These are phyloP conservation scores for Apis dorsata DNA, from an alignment of 1,140 invertebrate species.

Conservation along the genomic window DNA sequence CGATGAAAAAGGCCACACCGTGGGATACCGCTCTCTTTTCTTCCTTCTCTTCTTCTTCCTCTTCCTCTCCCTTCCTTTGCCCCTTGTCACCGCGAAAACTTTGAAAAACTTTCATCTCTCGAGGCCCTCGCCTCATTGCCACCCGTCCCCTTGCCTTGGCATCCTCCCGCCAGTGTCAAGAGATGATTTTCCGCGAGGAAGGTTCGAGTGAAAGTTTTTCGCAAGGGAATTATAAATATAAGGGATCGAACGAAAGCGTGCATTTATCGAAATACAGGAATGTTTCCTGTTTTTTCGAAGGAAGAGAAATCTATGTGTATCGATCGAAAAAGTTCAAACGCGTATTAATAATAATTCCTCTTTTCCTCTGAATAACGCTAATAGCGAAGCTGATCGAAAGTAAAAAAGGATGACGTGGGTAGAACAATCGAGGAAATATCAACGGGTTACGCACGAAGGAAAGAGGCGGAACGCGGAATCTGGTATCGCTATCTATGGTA, in stretches of 20 bases:
- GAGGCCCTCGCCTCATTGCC: background rate
- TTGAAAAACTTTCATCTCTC: constrained; percentile 14
- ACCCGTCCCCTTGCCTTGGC: background rate
- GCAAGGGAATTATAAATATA: too few species aligned
- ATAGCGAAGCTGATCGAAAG: background rate
- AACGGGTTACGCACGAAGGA: background rate
- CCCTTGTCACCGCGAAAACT: constrained; percentile 21
- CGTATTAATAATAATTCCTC: too few species aligned
- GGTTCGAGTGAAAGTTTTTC: background rate
- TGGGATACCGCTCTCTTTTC: constrained; percentile 13
- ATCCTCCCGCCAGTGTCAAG: background rate
- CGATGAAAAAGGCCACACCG: constrained; percentile 63
- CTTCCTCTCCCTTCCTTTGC: background rate
- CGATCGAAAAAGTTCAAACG: too few species aligned
- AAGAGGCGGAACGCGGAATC: background rate
- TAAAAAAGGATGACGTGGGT: background rate
- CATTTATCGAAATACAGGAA: too few species aligned
- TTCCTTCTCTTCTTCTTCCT: background rate
- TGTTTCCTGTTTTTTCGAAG: too few species aligned
- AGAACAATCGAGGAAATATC: constrained; percentile 1
- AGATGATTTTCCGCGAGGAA: background rate
- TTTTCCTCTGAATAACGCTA: background rate
- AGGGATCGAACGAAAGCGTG: too few species aligned
- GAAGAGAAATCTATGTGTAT: too few species aligned
- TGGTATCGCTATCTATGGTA: background rate